Conservation (phyloP, 1,140 invertebrate species). For the Pantala flavescens region DNA sequence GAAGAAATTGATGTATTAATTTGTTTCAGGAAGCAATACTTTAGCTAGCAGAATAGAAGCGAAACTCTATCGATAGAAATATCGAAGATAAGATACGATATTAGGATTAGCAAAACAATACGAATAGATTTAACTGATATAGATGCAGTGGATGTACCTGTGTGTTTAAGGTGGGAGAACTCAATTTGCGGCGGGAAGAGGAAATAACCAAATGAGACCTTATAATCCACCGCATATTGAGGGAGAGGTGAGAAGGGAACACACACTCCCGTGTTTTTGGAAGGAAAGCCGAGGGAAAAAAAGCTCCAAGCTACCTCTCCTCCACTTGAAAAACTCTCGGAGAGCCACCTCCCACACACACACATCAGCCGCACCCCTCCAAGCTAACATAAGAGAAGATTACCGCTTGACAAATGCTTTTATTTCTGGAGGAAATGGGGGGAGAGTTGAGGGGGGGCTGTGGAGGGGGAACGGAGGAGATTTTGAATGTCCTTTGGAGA, state of each 20-base stretch:
- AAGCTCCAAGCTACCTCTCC: not conserved
- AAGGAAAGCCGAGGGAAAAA: not conserved
- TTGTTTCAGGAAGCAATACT: no score
- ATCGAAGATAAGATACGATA: no score
- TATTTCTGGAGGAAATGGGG: constrained; percentile 15
- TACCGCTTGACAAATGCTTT: constrained; percentile 17
- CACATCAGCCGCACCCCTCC: not conserved
- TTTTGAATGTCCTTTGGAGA: no score
- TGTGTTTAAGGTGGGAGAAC: no score
- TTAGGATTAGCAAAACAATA: no score
- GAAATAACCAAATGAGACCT: no score
- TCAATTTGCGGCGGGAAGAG: no score
- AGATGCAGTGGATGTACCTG: no score
- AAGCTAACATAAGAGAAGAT: constrained; percentile 15
- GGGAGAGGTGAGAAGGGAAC: not conserved
- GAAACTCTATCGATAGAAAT: no score
- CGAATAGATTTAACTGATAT: no score
- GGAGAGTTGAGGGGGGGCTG: not conserved
- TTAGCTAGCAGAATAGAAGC: no score
- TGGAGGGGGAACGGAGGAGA: not conserved
- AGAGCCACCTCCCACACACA: not conserved
- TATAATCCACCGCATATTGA: not conserved
- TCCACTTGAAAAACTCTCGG: not conserved
- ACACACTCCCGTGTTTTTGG: not conserved
- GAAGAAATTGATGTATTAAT: no score